Percentiles rank a stretch among this genome's conserved stretches.
phyloP scores from a whole-genome alignment of 2,113 vertebrate genomes.

The Sialia sialis region DNA sequence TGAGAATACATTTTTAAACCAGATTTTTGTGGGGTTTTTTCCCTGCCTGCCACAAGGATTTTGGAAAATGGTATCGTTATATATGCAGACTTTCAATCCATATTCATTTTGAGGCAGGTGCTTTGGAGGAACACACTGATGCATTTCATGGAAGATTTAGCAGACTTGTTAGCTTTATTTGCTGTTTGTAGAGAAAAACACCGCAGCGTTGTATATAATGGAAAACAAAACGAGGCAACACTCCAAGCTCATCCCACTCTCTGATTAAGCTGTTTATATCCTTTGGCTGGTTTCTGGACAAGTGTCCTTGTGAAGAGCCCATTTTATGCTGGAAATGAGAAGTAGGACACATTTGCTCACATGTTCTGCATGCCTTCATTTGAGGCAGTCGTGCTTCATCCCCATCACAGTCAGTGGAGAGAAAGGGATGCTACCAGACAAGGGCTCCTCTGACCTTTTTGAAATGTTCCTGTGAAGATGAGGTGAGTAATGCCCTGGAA shows the following conservation, averaged over 20 bases:
- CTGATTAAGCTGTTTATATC: background rate
- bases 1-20: background rate
- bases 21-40: background rate
- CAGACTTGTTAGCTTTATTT: background rate
- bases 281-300: background rate
- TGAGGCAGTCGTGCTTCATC: background rate
- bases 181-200: background rate
- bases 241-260: background rate
- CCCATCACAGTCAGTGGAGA: background rate
- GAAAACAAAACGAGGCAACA: background rate
- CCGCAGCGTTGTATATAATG: background rate
- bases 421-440: background rate
- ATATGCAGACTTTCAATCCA: background rate
- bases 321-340: background rate
- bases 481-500: conserved; percentile 23
- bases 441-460: background rate
- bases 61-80: background rate
- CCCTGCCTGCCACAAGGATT: background rate
- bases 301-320: background rate
- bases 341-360: background rate
- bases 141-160: background rate
- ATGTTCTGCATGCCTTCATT: background rate
- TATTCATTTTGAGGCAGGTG: background rate
- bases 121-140: background rate
- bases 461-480: background rate